Evolutionary conservation across 1,140 invertebrate genomes (phyloP).

Genomic region (Ptiloglossa arizonensis): DNA sequence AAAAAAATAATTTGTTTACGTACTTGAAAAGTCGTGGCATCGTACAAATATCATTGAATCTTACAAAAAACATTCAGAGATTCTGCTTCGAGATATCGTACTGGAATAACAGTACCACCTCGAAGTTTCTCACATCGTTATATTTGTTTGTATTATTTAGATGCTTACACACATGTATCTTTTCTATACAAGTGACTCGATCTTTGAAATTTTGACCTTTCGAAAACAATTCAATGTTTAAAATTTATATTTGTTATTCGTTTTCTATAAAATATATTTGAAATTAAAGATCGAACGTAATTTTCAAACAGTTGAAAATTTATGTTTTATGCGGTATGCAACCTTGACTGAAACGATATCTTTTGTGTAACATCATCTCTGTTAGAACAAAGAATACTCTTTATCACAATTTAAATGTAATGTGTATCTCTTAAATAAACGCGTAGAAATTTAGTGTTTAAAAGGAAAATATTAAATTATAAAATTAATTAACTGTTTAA

Average conservation of each 20-base stretch:
- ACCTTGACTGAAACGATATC: not conserved
- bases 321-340: no score
- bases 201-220: not conserved
- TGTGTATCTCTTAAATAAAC: no score
- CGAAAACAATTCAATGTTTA: not conserved
- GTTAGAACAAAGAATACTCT: not conserved
- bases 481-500: not conserved
- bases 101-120: not conserved
- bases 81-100: not conserved
- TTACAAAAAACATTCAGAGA: not conserved
- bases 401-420: not conserved
- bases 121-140: conserved; percentile 2
- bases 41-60: not conserved
- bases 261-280: not conserved
- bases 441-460: no score
- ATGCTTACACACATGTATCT: not conserved
- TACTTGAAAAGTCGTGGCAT: no score
- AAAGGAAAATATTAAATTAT: not conserved
- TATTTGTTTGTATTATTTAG: not conserved
- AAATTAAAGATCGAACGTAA: not conserved
- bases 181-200: not conserved
- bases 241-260: no score
- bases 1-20: not conserved
- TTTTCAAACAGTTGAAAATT: not conserved
- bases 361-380: no score